Conservation (phyloP, 1,140 invertebrate genomes). For the Bursaphelenchus mucronatus region DNA sequence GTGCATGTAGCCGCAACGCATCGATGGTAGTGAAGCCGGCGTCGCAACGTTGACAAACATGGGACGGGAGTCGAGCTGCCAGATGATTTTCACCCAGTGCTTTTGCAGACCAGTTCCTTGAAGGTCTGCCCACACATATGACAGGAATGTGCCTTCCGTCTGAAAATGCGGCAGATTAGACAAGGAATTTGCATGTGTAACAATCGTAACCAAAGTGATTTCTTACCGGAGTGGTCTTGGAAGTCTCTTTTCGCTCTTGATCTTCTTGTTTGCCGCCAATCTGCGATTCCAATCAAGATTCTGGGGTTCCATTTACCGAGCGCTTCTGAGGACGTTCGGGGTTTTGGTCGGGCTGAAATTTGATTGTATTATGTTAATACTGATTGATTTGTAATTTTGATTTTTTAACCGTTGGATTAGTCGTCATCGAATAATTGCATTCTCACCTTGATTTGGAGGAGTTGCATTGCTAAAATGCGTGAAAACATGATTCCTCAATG, state of each 20-base stretch:
- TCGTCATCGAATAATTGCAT: not conserved
- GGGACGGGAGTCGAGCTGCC: conserved; percentile 25
- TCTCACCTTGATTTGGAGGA: not conserved
- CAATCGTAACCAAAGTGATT: no score
- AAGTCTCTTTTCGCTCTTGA: no score
- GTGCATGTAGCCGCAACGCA: conserved; percentile 22
- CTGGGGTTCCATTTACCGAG: no score
- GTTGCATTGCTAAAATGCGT: conserved; percentile 26
- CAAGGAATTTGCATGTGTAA: no score
- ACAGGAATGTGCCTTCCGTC: conserved; percentile 4
- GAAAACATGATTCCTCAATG: conserved; percentile 31
- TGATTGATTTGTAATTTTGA: no score
- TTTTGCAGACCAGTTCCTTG: conserved; percentile 26
- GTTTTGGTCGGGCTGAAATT: no score
- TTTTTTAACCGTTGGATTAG: not conserved
- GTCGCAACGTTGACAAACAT: conserved; percentile 43
- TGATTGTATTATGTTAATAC: no score
- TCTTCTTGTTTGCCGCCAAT: no score
- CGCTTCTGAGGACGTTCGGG: no score
- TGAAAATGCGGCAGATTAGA: conserved; percentile 1
- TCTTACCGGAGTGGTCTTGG: not conserved
- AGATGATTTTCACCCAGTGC: conserved; percentile 38
- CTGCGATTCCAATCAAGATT: no score
- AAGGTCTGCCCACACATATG: conserved; percentile 18
- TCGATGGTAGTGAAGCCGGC: conserved; percentile 43